Evolutionary conservation across 2,888 invertebrate species (phyloP).

Genomic region (Platerodrilus igneus): DNA sequence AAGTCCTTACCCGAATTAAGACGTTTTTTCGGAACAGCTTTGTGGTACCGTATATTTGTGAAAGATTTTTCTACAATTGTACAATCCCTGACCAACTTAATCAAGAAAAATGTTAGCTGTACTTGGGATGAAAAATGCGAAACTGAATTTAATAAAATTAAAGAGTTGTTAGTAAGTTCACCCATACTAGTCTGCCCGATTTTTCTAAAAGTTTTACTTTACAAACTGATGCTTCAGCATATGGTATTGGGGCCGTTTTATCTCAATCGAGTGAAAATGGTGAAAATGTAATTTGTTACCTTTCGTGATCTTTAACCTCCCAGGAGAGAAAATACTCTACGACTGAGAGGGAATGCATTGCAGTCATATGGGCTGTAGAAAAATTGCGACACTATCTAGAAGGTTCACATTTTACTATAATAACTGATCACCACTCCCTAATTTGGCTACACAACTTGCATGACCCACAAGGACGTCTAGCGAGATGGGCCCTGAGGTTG

Average conservation of each 20-base stretch:
- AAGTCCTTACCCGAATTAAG: slow-evolving; percentile 14
- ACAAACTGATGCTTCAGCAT: background rate
- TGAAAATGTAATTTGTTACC: slow-evolving; percentile 17
- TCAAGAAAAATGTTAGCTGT: slow-evolving; percentile 19
- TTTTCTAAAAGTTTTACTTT: slow-evolving; percentile 9
- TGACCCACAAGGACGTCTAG: no score
- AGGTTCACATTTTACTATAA: slow-evolving; percentile 31
- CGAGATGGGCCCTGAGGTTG: slow-evolving; percentile 26
- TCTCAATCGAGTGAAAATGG: slow-evolving; percentile 8
- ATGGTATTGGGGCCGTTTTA: slow-evolving; percentile 4
- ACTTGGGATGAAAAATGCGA: slow-evolving; percentile 20
- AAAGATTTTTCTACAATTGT: slow-evolving; percentile 20
- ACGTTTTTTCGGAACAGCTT: slow-evolving; percentile 22
- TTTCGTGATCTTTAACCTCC: slow-evolving; percentile 10
- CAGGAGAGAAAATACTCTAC: slow-evolving; percentile 21
- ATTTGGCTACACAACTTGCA: no score
- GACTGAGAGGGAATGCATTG: slow-evolving; percentile 25
- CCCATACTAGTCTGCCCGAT: slow-evolving; percentile 25
- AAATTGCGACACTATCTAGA: slow-evolving; percentile 29
- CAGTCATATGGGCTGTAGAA: slow-evolving; percentile 22
- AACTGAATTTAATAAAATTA: slow-evolving; percentile 12
- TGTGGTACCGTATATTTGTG: slow-evolving; percentile 28
- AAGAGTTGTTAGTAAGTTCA: slow-evolving; percentile 6
- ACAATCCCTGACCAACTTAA: slow-evolving; percentile 17
- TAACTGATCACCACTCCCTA: slow-evolving; percentile 31